Percentiles rank a stretch among this genome's conserved stretches.
These are phyloP conservation scores for Oreochromis aureus DNA, from an alignment of 2,113 vertebrate species.

Conservation along the genomic window DNA sequence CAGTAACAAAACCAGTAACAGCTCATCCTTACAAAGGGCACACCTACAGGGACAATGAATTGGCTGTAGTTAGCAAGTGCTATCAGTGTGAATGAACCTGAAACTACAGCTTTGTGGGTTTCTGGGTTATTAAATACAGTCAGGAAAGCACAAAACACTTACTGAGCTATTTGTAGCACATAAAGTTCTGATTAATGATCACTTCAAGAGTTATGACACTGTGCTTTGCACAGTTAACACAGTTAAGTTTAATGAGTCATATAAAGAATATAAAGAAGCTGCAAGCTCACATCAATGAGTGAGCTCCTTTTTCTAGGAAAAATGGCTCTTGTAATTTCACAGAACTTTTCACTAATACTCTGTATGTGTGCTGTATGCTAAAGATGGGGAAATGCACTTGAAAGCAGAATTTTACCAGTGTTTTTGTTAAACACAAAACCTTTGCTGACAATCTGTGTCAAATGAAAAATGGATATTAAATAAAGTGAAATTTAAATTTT, in stretches of 20 bases:
- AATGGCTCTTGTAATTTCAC: neutral
- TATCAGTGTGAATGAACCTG: neutral
- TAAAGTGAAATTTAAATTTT: neutral
- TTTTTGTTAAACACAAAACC: neutral
- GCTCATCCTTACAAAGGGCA: neutral
- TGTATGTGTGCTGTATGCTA: neutral
- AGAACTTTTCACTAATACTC: neutral
- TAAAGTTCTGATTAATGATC: constrained; percentile 9
- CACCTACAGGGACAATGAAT: neutral
- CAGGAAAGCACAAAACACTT: neutral
- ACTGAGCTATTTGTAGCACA: neutral
- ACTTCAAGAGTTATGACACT: neutral
- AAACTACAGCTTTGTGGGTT: neutral
- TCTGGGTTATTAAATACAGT: constrained; percentile 10
- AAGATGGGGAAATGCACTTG: neutral
- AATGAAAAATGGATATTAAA: neutral
- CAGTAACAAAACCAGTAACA: neutral
- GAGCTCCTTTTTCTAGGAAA: neutral
- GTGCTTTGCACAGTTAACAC: neutral
- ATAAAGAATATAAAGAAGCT: neutral
- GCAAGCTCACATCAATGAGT: neutral
- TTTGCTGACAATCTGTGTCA: neutral
- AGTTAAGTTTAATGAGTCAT: neutral
- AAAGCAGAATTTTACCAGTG: neutral
- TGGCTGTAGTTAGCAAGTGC: neutral